Evolutionary conservation across 2,888 invertebrate genomes (phyloP), one percentile per base, ranked within the genome.

Genomic region (Cataglyphis rosenhaueri): DNA sequence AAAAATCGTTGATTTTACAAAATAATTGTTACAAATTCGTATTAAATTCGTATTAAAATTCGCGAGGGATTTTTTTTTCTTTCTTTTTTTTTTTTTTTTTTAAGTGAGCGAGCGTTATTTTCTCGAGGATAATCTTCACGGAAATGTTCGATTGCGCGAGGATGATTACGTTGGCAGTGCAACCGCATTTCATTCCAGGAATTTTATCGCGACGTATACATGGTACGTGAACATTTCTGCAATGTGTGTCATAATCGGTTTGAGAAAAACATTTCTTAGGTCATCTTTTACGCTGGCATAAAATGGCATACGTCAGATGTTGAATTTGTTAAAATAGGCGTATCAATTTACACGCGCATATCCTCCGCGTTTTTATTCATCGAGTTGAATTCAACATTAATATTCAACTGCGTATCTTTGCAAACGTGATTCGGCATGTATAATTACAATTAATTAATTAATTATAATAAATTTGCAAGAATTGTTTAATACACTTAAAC

Each of bases 261-360:
- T 73, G 41, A 25, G 29, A 52, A 82, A 75, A 82, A 76, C 85
- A 86, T 81, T 85, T 82, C 83, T 75, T 48, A 44, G 52, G 76
- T 62, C 74, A 48, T 75, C 73, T n/a, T 52, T 52, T 66, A 75
- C 57, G 71, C 55, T 18, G 81, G 52, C 21, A 21, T 21, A 64
- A 52, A 48, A 81, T 61, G 81, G 74, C 85, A 68, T 44, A 57
- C 29, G 21, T 74, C 74, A n/a, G 32, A 74, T 21, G 65, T 1
- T 48, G 66, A 48, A 75, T 66, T 75, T 66, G 66, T 74, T 74
- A 65, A 74, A 44, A 65, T 21, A 10, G 15, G 41, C 41, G 12
- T 35, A 48, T 65, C 44, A 48, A 62, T 75, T 65, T 65, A 15
- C 44, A n/a, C 32, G 32, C 29, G 29, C 9, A 0, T 18, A 35